Percentiles rank a stretch among this genome's conserved stretches.
phyloP scores from a whole-genome alignment of 2,797 vertebrate species.

The Gymnopithys bicolor region DNA sequence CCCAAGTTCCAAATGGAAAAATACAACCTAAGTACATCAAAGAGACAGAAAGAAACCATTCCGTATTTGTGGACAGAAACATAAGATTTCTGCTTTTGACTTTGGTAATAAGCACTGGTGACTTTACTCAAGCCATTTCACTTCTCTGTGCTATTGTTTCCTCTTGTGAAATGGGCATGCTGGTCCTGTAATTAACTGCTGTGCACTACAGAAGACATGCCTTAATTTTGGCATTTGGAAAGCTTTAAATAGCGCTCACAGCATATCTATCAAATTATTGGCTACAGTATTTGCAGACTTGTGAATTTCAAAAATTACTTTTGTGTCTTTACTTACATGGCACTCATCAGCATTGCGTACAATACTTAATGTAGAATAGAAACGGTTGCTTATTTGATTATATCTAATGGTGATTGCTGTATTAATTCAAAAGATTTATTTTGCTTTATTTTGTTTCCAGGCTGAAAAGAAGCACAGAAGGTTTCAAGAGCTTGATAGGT shows the following conservation, averaged over 20 bases:
- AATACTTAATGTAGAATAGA: not conserved
- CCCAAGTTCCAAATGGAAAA: not conserved
- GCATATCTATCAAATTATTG: not conserved
- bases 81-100: not conserved
- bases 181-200: not conserved
- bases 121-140: not conserved
- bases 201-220: not conserved
- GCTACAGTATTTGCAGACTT: not conserved
- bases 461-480: constrained; percentile 98
- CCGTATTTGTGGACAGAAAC: not conserved
- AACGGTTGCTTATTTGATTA: not conserved
- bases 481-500: constrained; percentile 97
- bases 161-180: not conserved
- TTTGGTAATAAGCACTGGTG: not conserved
- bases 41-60: not conserved
- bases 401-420: not conserved
- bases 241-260: not conserved
- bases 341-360: not conserved
- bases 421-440: not conserved
- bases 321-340: not conserved
- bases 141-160: not conserved
- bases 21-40: not conserved
- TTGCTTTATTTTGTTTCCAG: constrained; percentile 72
- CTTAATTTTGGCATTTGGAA: not conserved
- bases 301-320: not conserved